Base-by-base conservation (phyloP, 2,888 invertebrate species). In the Drosophila borborema region DNA sequence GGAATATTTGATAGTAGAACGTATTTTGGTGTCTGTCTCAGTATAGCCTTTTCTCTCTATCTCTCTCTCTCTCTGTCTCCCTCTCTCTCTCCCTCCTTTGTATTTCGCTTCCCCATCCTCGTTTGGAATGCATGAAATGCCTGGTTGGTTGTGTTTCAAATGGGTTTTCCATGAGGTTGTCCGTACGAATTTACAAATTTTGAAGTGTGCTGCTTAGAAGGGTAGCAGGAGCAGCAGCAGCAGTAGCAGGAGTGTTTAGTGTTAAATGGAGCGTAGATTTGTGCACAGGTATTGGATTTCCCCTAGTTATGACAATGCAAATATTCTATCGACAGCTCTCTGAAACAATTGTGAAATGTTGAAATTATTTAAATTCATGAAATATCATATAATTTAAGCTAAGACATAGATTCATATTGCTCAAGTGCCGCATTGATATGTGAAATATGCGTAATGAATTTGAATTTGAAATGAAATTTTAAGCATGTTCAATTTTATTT, bases 191-290 rank as follows among this genome's bases (percentile, higher is more conserved):
- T 46, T 45, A 20, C 9, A 49, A 54, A 54, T 54, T 54, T 36
- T 54, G 36, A 54, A 38, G 49, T 34, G 31, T 49, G 18, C 18
- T 2, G 53, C 28, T 49, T n/a, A n/a, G 5, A 49, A 6, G 8
- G 40, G 28, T 0, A 28, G 28, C 4, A 28, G 28, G 2, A 0
- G 40, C 2, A 40, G 4, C 4, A 16, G n/a, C 12, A 2, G 51
- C 7, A 0, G n/a, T 10, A 5, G 49, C 1, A 0, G 10, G 6
- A 12, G 31, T 3, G 48, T 49, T 64, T 55, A 36, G 51, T 64
- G 64, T 60, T 77, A 64, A 74, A 74, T 74, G 78, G 73, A 58
- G 55, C 64, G 73, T 43, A 58, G 49, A 74, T 74, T 58, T 76
- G 62, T 74, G 56, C 40, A 16, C 18, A 14, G 20, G 45, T 61